phyloP scores from a whole-genome alignment of 2,797 vertebrate species.

The Falco berigora region DNA sequence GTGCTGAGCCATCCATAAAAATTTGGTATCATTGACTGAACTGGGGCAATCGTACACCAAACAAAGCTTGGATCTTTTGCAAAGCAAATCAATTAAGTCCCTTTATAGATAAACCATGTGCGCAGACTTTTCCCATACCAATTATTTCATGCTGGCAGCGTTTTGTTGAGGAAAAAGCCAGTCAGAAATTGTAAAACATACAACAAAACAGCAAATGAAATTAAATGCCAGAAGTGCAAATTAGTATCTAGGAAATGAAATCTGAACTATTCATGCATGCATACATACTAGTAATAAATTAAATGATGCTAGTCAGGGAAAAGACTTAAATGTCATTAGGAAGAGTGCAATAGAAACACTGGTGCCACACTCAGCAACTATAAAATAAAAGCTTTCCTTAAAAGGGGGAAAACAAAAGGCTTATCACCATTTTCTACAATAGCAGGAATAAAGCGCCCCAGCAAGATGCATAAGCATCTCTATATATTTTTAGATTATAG shows the following conservation, averaged over 20 bases:
- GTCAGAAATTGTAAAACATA: slow-evolving; percentile 30
- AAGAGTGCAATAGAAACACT: neutral
- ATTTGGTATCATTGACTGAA: neutral
- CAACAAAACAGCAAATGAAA: slow-evolving; percentile 45
- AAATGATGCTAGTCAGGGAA: neutral
- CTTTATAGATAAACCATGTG: slow-evolving; percentile 34
- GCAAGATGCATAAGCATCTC: neutral
- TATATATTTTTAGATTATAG: neutral
- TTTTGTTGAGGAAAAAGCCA: neutral
- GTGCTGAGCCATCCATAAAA: neutral
- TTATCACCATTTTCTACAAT: neutral
- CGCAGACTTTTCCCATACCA: slow-evolving; percentile 40
- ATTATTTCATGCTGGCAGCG: slow-evolving; percentile 17
- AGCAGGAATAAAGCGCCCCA: neutral
- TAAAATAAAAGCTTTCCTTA: neutral
- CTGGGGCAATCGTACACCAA: neutral
- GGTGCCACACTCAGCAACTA: neutral
- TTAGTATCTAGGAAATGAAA: slow-evolving; percentile 37
- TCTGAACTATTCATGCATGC: slow-evolving; percentile 32
- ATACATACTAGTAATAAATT: slow-evolving; percentile 18
- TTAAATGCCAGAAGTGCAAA: slow-evolving; percentile 51
- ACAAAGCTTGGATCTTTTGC: neutral
- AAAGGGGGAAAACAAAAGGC: neutral
- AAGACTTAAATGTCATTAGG: slow-evolving; percentile 11
- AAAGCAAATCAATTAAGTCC: slow-evolving; percentile 33